These are phyloP conservation scores for Ischnus inquisitorius DNA, from an alignment of 2,888 invertebrate genomes.

Conservation along the genomic window DNA sequence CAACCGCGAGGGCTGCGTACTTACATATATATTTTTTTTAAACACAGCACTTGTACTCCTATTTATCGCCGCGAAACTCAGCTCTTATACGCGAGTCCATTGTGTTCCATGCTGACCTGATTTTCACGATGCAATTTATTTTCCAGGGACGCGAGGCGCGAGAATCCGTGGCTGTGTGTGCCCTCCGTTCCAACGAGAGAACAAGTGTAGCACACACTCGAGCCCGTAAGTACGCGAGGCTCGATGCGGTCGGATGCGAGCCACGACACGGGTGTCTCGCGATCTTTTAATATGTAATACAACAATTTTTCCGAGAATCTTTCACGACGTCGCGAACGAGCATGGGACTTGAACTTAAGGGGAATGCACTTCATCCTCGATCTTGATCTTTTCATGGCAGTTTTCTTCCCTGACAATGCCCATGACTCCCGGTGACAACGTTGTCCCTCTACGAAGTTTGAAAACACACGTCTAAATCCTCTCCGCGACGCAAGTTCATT, in stretches of 20 bases:
- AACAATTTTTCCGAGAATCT: background rate
- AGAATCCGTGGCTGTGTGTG: conserved; percentile 12
- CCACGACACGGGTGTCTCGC: background rate
- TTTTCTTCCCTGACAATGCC: no score
- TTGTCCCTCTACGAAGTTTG: no score
- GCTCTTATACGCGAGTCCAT: conserved; percentile 41
- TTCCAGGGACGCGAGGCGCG: conserved; percentile 57
- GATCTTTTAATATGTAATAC: background rate
- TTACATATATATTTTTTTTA: conserved; percentile 3
- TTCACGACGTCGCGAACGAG: background rate
- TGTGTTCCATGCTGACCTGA: conserved; percentile 64
- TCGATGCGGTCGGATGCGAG: background rate
- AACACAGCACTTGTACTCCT: background rate
- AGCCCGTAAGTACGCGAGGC: background rate
- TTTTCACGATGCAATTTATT: conserved; percentile 65
- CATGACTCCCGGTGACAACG: no score
- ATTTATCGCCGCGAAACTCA: conserved; percentile 33
- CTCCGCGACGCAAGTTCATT: background rate
- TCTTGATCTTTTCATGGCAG: background rate
- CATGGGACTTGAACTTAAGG: background rate
- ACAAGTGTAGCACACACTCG: background rate
- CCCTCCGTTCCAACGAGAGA: conserved; percentile 26
- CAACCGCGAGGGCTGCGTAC: background rate
- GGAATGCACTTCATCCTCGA: background rate
- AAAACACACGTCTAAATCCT: background rate